A percentile compares a stretch with the other conserved stretches of the same genome.
Conservation (phyloP, 2,113 vertebrate genomes). For the Vanacampus margaritifer region DNA sequence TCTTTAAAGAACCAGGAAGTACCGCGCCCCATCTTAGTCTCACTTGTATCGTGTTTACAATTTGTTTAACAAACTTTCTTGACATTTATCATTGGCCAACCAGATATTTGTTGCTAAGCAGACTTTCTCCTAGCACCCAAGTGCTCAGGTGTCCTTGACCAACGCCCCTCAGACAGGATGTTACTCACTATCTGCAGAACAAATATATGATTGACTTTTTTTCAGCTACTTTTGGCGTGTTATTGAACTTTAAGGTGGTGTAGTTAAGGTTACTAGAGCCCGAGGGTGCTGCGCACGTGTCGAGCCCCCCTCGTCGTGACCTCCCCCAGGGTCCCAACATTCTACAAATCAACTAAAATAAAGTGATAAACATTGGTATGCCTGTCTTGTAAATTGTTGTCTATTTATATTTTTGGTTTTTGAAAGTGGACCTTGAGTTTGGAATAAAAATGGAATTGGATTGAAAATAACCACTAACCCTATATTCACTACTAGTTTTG, state of each 20-base stretch:
- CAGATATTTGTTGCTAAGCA: conserved; percentile 14
- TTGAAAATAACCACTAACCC: neutral
- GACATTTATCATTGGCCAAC: neutral
- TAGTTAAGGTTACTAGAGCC: too few species aligned
- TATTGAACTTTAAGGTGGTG: neutral
- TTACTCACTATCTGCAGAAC: neutral
- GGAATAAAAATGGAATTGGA: too few species aligned
- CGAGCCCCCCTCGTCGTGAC: too few species aligned
- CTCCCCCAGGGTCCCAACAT: too few species aligned
- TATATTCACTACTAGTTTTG: neutral
- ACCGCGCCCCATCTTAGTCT: neutral
- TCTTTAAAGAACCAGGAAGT: neutral
- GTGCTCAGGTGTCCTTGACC: conserved; percentile 22
- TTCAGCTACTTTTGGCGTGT: neutral
- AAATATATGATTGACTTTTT: neutral
- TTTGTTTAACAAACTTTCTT: neutral
- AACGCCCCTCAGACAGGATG: conserved; percentile 53
- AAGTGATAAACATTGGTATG: too few species aligned
- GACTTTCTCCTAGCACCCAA: conserved; percentile 21
- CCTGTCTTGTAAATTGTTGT: too few species aligned
- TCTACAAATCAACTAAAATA: too few species aligned
- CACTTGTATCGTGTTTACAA: neutral
- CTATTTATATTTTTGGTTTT: too few species aligned
- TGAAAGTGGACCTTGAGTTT: too few species aligned
- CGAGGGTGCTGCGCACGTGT: too few species aligned